These are phyloP conservation scores for Baccha elongata DNA, from an alignment of 2,888 invertebrate species.

Conservation along the genomic window DNA sequence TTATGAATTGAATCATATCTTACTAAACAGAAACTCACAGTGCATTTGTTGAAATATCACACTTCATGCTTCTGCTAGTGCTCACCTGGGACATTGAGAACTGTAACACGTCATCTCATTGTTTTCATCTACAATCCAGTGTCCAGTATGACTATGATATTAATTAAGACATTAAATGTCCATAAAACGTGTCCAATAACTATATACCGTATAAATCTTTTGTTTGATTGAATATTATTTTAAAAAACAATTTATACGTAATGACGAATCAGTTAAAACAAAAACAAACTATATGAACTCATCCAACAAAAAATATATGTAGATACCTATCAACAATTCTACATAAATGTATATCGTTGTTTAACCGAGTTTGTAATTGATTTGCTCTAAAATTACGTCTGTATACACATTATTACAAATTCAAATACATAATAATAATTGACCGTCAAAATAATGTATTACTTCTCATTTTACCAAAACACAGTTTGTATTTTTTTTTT, in stretches of 20 bases:
- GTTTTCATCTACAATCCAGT: constrained; percentile 16
- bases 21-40: neutral
- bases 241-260: neutral
- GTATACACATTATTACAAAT: neutral
- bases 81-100: neutral
- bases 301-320: neutral
- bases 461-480: constrained; percentile 35
- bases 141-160: constrained; percentile 2
- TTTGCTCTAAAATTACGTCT: too few species aligned
- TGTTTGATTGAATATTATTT: neutral
- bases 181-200: constrained; percentile 36
- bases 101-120: constrained; percentile 17
- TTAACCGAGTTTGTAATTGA: too few species aligned
- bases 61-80: neutral
- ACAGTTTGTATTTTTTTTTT: neutral
- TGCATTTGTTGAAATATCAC: constrained; percentile 1
- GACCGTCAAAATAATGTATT: constrained; percentile 31
- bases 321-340: neutral
- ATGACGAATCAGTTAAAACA: constrained; percentile 44
- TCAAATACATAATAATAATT: neutral
- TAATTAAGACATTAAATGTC: constrained; percentile 6
- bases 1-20: constrained; percentile 31
- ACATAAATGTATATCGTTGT: neutral
- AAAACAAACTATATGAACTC: neutral
- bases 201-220: neutral